These are phyloP conservation scores for Vireo griseus DNA, from an alignment of 2,797 vertebrate genomes.

Conservation along the genomic window DNA sequence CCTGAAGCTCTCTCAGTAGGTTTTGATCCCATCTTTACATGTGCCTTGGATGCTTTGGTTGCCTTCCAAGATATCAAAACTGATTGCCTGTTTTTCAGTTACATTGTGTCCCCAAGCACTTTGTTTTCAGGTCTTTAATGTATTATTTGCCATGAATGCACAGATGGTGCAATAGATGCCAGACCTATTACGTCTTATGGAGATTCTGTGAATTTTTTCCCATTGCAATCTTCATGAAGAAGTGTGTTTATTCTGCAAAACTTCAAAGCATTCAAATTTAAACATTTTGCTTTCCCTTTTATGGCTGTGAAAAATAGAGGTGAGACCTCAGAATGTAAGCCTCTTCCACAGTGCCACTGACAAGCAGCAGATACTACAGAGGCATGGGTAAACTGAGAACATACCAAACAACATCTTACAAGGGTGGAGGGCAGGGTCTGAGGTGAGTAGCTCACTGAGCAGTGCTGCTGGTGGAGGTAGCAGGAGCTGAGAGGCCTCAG, in stretches of 20 bases:
- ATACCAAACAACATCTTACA: neutral
- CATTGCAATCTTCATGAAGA: neutral
- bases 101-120: neutral
- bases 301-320: neutral
- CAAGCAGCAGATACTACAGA: neutral
- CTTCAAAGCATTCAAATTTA: slow-evolving; percentile 6
- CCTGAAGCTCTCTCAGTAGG: neutral
- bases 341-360: neutral
- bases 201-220: slow-evolving; percentile 4
- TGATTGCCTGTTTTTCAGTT: neutral
- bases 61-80: neutral
- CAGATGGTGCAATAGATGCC: neutral
- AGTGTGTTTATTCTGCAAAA: slow-evolving; percentile 20
- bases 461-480: neutral
- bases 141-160: neutral
- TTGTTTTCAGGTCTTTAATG: neutral
- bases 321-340: neutral
- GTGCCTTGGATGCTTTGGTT: neutral
- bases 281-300: slow-evolving; percentile 14
- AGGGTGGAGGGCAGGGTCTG: neutral
- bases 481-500: neutral
- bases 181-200: neutral
- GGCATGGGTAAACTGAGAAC: neutral
- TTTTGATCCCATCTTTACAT: neutral
- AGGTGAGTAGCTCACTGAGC: neutral